These are phyloP conservation scores for Acipenser transmontanus DNA, from an alignment of 2,797 vertebrate genomes.

Conservation along the genomic window DNA sequence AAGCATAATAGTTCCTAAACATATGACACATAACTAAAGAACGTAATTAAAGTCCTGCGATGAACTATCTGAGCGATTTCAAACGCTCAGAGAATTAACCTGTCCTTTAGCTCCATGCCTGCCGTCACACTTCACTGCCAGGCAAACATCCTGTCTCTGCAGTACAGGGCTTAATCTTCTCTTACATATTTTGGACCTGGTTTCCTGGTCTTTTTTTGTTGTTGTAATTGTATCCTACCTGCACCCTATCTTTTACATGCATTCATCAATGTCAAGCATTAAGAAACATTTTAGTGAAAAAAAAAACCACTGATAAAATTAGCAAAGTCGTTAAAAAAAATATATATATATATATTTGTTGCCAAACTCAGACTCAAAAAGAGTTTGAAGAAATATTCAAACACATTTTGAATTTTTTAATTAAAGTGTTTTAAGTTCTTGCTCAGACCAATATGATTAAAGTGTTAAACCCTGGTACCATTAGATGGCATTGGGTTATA, in stretches of 20 bases:
- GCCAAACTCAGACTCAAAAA: too few species aligned
- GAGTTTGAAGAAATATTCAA: too few species aligned
- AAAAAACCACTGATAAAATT: constrained; percentile 39
- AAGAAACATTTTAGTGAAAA: constrained; percentile 39
- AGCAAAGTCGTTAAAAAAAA: constrained; percentile 6
- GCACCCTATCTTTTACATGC: constrained; percentile 73
- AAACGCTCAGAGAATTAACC: neutral
- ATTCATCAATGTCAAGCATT: constrained; percentile 77
- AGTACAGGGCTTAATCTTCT: constrained; percentile 43
- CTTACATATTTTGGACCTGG: constrained; percentile 28
- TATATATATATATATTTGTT: too few species aligned
- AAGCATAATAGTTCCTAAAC: too few species aligned
- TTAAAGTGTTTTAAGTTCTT: too few species aligned
- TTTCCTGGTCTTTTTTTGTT: constrained; percentile 23
- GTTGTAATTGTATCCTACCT: constrained; percentile 75
- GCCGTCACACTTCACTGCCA: constrained; percentile 45
- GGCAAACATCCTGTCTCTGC: constrained; percentile 45
- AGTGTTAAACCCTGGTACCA: too few species aligned
- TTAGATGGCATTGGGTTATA: too few species aligned
- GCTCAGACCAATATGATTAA: too few species aligned
- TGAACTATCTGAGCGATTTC: neutral
- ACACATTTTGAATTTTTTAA: too few species aligned
- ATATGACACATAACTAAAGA: too few species aligned
- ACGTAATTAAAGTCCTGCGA: too few species aligned
- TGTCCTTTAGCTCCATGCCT: constrained; percentile 27